Evolutionary conservation across 2,888 invertebrate species (phyloP).

Genomic region (Halocaridina rubra): DNA sequence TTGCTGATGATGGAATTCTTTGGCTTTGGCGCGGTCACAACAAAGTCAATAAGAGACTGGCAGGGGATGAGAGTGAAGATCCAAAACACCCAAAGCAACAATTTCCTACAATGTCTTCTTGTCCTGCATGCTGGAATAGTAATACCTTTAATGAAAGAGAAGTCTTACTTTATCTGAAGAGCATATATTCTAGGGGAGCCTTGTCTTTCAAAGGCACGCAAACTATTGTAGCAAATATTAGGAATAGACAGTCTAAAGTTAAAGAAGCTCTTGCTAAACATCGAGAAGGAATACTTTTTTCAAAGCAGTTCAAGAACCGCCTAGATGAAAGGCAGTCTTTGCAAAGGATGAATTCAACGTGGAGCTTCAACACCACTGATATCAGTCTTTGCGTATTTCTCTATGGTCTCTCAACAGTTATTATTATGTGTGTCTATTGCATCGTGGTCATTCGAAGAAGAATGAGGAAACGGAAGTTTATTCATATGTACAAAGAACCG

Average conservation of each 20-base stretch:
- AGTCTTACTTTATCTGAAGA: slow-evolving; percentile 47
- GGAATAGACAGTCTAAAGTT: slow-evolving; percentile 33
- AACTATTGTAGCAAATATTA: not conserved
- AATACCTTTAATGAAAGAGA: slow-evolving; percentile 65
- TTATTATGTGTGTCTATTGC: slow-evolving; percentile 50
- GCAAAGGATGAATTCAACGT: not conserved
- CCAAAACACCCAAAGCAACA: slow-evolving; percentile 88
- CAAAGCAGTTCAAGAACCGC: not conserved
- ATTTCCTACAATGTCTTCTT: slow-evolving; percentile 80
- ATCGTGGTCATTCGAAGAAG: slow-evolving; percentile 52
- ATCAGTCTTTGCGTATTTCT: slow-evolving; percentile 57
- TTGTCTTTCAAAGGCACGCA: slow-evolving; percentile 52
- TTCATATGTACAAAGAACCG: slow-evolving; percentile 57
- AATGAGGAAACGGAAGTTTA: slow-evolving; percentile 54
- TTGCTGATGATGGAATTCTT: slow-evolving; percentile 80
- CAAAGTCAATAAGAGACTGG: slow-evolving; percentile 87
- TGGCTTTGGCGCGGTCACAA: slow-evolving; percentile 98
- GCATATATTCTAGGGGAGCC: slow-evolving; percentile 45
- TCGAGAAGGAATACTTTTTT: not conserved
- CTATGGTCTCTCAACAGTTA: slow-evolving; percentile 55
- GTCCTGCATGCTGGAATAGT: slow-evolving; percentile 76
- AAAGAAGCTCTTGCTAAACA: slow-evolving; percentile 7
- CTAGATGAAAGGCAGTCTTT: not conserved
- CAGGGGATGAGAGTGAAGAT: slow-evolving; percentile 90
- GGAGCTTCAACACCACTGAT: slow-evolving; percentile 57